Base-by-base conservation (phyloP, 2,797 vertebrate genomes). In the Gymnothorax reevesii region DNA sequence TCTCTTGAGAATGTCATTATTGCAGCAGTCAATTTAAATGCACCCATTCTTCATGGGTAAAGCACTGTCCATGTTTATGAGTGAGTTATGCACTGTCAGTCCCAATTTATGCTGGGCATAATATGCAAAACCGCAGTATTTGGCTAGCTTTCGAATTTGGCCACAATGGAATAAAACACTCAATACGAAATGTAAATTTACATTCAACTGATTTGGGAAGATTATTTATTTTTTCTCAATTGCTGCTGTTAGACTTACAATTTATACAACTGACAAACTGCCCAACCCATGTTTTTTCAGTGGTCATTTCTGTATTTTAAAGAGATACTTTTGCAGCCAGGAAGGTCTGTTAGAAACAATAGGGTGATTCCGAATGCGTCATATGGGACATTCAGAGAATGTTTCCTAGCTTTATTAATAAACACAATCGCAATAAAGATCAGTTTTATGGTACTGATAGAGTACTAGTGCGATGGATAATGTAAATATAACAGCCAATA, bases 61-160 rank as follows among this genome's bases (percentile, higher is more conserved):
- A 83, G 20, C 10, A 80, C 77, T 80, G 77, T 62, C 54, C 84
- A 15, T 84, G 57, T 87, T 87, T 64, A 64, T 42, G 22, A 79
- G 82, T 57, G 66, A 20, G 15, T 20, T 77, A 62, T 27, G 27
- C 22, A 86, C 64, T 55, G 25, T 33, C 52, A 57, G 62, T 57
- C 73, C 57, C 57, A 62, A 77, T 57, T 77, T 64, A 60, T 22
- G 77, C 15, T 62, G 49, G 71, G 33, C 52, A 66, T 52, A 84
- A 87, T 52, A 17, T 49, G 52, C 69, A 27, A 13, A 84, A 62
- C 71, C 82, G 27, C 64, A 59, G 57, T 86, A 64, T 83, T 83
- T 86, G 64, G 59, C 86, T 80, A 55, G 77, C 22, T 77, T 17
- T 80, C 55, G 77, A 55, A 80, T 20, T 80, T 80, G 42, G 15